Evolutionary conservation across 2,888 invertebrate genomes (phyloP).

Genomic region (Neoitamus cyanurus): DNA sequence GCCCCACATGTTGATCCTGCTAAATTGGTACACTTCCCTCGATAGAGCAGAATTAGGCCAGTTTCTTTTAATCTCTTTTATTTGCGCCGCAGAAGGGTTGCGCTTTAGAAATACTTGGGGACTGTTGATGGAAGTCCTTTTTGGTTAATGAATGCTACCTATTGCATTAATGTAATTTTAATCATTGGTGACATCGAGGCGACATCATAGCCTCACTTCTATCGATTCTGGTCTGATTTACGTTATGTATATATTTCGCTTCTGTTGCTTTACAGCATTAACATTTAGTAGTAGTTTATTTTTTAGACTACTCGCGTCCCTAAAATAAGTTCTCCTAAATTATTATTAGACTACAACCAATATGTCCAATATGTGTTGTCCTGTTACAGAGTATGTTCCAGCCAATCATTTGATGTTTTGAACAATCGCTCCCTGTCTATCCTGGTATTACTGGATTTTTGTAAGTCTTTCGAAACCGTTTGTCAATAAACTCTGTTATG

Average conservation of each 20-base stretch:
- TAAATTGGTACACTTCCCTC: background rate
- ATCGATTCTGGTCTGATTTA: background rate
- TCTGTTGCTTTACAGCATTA: background rate
- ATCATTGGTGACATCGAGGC: background rate
- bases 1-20: slow-evolving; percentile 8
- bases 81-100: background rate
- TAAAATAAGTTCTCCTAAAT: no score
- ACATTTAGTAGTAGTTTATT: no score
- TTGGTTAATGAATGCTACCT: background rate
- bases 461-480: no score
- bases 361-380: no score
- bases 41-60: background rate
- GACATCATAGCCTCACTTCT: background rate
- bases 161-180: background rate
- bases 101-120: background rate
- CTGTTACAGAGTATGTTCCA: no score
- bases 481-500: no score
- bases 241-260: background rate
- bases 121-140: background rate
- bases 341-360: no score
- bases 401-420: no score
- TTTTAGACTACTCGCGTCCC: no score
- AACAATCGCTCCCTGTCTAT: no score
- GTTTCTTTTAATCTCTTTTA: background rate
- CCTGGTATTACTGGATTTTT: no score